Conservation (phyloP, 1,140 invertebrate genomes). For the Chironomus tepperi region DNA sequence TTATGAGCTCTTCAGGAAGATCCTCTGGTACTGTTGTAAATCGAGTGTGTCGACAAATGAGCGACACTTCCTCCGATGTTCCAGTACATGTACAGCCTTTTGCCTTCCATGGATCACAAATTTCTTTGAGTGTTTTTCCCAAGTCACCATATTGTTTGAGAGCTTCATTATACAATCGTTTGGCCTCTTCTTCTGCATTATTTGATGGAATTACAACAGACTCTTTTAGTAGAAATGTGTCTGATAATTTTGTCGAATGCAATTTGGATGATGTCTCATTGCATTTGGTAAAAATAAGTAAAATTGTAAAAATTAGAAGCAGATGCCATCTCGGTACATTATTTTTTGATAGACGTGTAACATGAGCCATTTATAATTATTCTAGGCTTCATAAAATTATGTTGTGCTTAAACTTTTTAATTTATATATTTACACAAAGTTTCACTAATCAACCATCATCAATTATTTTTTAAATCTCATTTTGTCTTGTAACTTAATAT, state of each 20-base stretch:
- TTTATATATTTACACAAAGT: not conserved
- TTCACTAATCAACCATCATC: not conserved
- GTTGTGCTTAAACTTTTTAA: no score
- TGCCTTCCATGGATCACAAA: conserved; percentile 35
- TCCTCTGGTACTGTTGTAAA: conserved; percentile 36
- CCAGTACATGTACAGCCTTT: conserved; percentile 37
- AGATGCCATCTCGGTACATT: not conserved
- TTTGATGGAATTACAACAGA: conserved; percentile 10
- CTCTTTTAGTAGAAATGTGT: not conserved
- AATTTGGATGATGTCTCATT: not conserved
- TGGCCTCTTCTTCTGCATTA: not conserved
- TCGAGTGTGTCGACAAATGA: conserved; percentile 35
- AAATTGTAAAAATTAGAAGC: not conserved
- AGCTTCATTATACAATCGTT: not conserved
- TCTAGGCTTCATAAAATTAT: no score
- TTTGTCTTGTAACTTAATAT: not conserved
- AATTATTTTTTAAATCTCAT: not conserved
- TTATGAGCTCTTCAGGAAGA: conserved; percentile 32
- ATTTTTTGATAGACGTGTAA: not conserved
- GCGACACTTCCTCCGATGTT: conserved; percentile 32
- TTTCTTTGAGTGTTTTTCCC: conserved; percentile 31
- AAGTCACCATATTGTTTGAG: not conserved
- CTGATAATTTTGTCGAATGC: not conserved
- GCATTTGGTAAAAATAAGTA: not conserved
- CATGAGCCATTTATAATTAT: conserved; percentile 12